Conservation (phyloP, 1,140 invertebrate species). For the Pantala flavescens region DNA sequence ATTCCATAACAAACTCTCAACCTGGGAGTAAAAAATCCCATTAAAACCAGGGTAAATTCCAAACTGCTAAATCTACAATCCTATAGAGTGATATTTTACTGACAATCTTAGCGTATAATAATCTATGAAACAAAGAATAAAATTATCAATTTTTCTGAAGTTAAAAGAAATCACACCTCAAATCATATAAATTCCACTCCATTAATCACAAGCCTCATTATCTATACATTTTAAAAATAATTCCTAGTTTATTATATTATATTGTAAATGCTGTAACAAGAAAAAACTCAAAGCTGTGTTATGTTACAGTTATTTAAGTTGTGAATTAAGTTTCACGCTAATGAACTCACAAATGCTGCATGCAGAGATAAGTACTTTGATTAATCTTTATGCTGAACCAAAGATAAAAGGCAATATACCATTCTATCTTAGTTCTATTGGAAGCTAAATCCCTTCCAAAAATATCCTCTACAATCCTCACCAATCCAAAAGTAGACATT, state of each 20-base stretch:
- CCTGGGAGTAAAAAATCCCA: too few relatives aligned
- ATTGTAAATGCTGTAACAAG: not conserved
- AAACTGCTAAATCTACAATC: too few relatives aligned
- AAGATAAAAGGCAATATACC: not conserved
- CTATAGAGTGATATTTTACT: too few relatives aligned
- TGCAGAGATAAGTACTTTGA: not conserved
- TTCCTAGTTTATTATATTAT: not conserved
- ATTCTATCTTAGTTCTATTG: not conserved
- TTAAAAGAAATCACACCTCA: too few relatives aligned
- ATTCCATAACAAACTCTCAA: too few relatives aligned
- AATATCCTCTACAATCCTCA: constrained; percentile 1
- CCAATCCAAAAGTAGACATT: constrained; percentile 6
- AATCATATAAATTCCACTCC: too few relatives aligned
- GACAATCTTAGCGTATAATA: too few relatives aligned
- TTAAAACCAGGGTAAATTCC: too few relatives aligned
- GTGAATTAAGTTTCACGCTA: not conserved
- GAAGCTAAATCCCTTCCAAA: not conserved
- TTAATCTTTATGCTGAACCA: not conserved
- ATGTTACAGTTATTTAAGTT: not conserved
- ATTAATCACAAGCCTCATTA: not conserved
- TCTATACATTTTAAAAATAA: not conserved
- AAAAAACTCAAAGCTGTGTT: constrained; percentile 4
- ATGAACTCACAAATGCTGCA: not conserved
- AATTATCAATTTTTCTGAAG: too few relatives aligned
- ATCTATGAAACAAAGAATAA: too few relatives aligned